These are phyloP conservation scores for Poicephalus gulielmi DNA, from an alignment of 2,113 vertebrate species.

Conservation along the genomic window DNA sequence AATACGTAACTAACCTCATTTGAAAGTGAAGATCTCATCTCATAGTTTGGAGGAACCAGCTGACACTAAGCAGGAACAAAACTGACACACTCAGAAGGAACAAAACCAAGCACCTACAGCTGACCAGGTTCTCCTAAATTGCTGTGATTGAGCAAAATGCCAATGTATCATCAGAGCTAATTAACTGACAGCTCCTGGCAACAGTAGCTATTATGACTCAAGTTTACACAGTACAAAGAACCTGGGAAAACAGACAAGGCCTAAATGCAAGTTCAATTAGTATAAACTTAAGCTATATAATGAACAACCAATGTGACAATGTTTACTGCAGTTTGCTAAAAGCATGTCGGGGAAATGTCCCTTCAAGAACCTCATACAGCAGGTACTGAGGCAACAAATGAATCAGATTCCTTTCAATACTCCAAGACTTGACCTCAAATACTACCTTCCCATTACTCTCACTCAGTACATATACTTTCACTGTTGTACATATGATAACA, in stretches of 20 bases:
- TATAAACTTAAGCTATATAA: neutral
- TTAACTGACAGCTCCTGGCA: neutral
- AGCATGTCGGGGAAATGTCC: neutral
- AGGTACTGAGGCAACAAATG: neutral
- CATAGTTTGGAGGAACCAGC: neutral
- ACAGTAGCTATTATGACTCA: neutral
- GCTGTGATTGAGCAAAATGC: neutral
- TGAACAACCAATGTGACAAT: neutral
- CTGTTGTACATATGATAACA: neutral
- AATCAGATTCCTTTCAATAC: neutral
- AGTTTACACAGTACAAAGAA: neutral
- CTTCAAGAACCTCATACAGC: neutral
- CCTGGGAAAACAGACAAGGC: neutral
- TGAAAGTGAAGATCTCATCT: neutral
- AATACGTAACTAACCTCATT: neutral
- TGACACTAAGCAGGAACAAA: neutral
- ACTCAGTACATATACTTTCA: neutral
- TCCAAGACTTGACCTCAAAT: accelerated
- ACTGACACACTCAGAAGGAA: neutral
- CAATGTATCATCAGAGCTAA: neutral
- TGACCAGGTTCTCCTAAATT: neutral
- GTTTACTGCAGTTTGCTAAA: neutral
- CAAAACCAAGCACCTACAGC: neutral
- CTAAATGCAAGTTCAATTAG: neutral
- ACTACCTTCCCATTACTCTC: neutral